Conservation (phyloP, 2,888 invertebrate genomes). For the Odontothrips loti region DNA sequence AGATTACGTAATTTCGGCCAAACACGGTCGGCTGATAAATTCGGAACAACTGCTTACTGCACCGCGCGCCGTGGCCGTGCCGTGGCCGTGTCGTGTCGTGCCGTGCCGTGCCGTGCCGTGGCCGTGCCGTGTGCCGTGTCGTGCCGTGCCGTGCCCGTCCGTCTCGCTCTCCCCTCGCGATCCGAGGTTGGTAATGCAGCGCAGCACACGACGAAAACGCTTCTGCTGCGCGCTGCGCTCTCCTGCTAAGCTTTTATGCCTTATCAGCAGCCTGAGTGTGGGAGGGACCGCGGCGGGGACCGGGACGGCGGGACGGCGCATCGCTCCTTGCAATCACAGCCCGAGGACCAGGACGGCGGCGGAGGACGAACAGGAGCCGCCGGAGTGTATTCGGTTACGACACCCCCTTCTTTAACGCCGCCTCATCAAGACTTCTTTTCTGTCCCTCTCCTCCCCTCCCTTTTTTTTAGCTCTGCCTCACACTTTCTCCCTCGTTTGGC, state of each 20-base stretch:
- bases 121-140: no score
- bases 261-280: not conserved
- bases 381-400: not conserved
- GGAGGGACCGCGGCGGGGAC: not conserved
- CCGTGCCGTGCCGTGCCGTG: no score
- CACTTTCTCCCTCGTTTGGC: not conserved
- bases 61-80: no score
- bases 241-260: no score
- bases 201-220: not conserved
- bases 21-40: no score
- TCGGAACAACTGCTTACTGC: no score
- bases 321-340: not conserved
- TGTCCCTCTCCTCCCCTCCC: not conserved
- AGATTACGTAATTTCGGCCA: no score
- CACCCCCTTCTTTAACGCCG: constrained; percentile 25
- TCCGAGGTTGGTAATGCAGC: not conserved
- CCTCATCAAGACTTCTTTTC: constrained; percentile 17
- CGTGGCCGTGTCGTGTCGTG: no score
- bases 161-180: no score
- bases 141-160: no score
- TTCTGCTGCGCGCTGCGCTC: not conserved
- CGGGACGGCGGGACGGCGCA: not conserved
- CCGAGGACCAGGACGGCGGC: not conserved
- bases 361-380: not conserved
- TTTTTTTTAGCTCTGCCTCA: not conserved